Conservation (phyloP, 2,888 invertebrate genomes). For the Drosophila histrio region DNA sequence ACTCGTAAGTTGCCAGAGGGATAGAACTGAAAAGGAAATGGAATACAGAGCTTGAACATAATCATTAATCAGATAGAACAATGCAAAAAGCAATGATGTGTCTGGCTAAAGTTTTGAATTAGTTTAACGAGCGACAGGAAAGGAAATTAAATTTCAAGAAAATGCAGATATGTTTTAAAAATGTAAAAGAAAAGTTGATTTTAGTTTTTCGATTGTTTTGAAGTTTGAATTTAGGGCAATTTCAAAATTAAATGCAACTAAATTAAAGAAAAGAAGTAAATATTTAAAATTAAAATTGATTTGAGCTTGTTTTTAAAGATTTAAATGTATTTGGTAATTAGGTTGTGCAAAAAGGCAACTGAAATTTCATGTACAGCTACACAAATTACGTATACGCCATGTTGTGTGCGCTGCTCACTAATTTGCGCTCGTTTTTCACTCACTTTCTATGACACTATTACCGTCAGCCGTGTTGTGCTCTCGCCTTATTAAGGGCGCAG, state of each 20-base stretch:
- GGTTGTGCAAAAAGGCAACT: constrained; percentile 16
- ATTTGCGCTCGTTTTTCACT: constrained; percentile 39
- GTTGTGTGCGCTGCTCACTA: constrained; percentile 55
- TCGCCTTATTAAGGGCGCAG: constrained; percentile 61
- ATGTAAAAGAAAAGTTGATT: background rate
- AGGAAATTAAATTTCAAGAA: background rate
- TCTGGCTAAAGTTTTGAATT: background rate
- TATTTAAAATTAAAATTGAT: background rate
- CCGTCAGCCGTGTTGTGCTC: constrained; percentile 20
- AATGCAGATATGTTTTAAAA: background rate
- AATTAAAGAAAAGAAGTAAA: too few relatives aligned
- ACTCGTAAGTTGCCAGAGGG: background rate
- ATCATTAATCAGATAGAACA: constrained; percentile 7
- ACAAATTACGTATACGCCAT: constrained; percentile 50
- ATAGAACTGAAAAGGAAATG: constrained; percentile 1
- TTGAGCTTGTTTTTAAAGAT: background rate
- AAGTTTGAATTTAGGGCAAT: too few relatives aligned
- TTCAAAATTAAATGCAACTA: too few relatives aligned
- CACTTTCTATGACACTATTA: constrained; percentile 28
- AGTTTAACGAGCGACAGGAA: too few relatives aligned
- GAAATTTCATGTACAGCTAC: constrained; percentile 30
- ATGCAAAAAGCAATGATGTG: background rate
- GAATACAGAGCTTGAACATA: background rate
- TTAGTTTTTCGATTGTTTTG: background rate
- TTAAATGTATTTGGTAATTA: constrained; percentile 1